These are phyloP conservation scores for Nephrotoma guestfalica DNA, from an alignment of 2,888 invertebrate species.

Conservation along the genomic window DNA sequence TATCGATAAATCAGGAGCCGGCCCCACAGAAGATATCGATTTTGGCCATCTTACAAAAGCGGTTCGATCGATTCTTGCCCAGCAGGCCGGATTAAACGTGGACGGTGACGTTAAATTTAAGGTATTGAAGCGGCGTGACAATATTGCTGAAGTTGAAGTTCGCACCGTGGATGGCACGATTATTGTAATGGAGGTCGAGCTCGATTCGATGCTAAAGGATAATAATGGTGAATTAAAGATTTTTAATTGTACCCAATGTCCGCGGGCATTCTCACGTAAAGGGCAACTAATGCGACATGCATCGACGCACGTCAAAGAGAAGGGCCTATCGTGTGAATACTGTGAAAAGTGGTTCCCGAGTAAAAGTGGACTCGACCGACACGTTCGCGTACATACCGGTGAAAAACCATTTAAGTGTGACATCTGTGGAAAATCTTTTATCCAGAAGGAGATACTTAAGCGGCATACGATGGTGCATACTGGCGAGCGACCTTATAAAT, in stretches of 20 bases:
- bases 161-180: slow-evolving; percentile 34
- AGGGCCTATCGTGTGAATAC: slow-evolving; percentile 37
- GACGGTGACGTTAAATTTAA: neutral
- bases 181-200: slow-evolving; percentile 27
- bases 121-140: neutral
- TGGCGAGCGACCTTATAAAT: slow-evolving; percentile 48
- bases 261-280: slow-evolving; percentile 44
- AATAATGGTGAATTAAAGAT: slow-evolving; percentile 33
- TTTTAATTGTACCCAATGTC: slow-evolving; percentile 46
- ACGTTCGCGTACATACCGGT: slow-evolving; percentile 51
- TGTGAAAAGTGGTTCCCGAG: slow-evolving; percentile 56
- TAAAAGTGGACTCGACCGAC: slow-evolving; percentile 48
- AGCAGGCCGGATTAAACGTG: neutral
- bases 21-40: neutral
- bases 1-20: neutral
- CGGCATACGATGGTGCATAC: slow-evolving; percentile 45
- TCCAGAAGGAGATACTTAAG: slow-evolving; percentile 56
- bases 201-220: neutral
- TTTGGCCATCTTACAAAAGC: neutral
- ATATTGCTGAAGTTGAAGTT: slow-evolving; percentile 24
- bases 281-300: slow-evolving; percentile 45
- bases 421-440: slow-evolving; percentile 46
- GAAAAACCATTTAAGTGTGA: slow-evolving; percentile 37
- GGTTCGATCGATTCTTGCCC: neutral
- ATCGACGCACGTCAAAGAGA: slow-evolving; percentile 43